Base-by-base conservation (phyloP, 1,140 invertebrate genomes). In the Apocrypta bakeri region DNA sequence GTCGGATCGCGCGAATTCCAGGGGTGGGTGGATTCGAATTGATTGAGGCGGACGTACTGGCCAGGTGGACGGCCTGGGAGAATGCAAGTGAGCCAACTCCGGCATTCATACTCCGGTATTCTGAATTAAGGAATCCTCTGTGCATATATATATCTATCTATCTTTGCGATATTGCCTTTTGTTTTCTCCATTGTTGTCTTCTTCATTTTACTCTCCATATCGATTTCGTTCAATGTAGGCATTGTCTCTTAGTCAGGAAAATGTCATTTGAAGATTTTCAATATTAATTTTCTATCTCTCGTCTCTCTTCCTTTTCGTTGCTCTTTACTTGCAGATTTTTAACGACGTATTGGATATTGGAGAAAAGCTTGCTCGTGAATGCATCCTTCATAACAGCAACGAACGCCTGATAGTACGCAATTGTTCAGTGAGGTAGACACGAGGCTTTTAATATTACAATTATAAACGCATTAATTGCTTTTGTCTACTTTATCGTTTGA, bases 1-100 rank as follows among this genome's bases (percentile, higher is more conserved):
- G 48, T 17, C 48, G 48, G 48, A 6, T 56, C 48, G 21, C 21
- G 68, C 68, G 68, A 29, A 48, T 69, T 48, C 63, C 76, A 48
- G 37, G 24, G 27, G 42, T 72, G 68, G 40, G 76, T 27, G 63
- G 27, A 3, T 42, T 25, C n/a, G 56, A n/a, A 80, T 80, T 80
- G 79, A 80, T 80, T 64, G 79, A 74, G 17, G 21, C 68, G 21
- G 48, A 8, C 48, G 48, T 2, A 56, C 48, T 56, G 48, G 48
- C 33, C 78, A 37, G 40, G 48, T 74, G 56, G 25, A 73, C 25
- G 71, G 56, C 48, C 79, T 64, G 48, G 56, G 79, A 64, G 31
- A 21, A 48, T 71, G 68, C 24, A 56, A n/a, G n/a, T 27, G 14
- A n/a, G 69, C 42, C 31, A n/a, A 56, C 7, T 21, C 17, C 11